Evolutionary conservation across 1,140 invertebrate genomes (phyloP).

Genomic region (Pseudomyrmex sp.): DNA sequence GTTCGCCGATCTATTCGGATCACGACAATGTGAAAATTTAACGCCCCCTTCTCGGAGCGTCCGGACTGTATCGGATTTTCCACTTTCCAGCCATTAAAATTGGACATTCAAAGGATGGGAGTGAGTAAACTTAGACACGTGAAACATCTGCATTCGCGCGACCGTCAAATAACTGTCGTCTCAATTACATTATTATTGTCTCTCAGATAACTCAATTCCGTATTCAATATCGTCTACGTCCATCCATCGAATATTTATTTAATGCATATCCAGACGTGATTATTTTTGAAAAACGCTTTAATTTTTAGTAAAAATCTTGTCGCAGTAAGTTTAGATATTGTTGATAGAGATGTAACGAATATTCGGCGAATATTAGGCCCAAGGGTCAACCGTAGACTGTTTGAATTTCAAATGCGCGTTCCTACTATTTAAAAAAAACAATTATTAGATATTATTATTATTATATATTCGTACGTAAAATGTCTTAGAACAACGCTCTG

Average conservation of each 20-base stretch:
- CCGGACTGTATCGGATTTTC: conserved; percentile 42
- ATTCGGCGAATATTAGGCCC: too few species aligned
- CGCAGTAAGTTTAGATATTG: too few species aligned
- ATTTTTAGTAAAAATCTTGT: too few species aligned
- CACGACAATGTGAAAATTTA: conserved; percentile 60
- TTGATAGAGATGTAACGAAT: too few species aligned
- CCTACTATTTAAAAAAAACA: too few species aligned
- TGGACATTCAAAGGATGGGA: conserved; percentile 22
- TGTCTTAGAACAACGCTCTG: too few species aligned
- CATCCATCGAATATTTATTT: neutral
- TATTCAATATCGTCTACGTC: neutral
- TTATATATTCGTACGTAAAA: too few species aligned
- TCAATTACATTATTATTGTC: neutral
- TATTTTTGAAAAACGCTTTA: neutral
- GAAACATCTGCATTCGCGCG: neutral
- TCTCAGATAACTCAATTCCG: neutral
- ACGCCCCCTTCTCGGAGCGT: conserved; percentile 12
- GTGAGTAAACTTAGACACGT: conserved; percentile 1
- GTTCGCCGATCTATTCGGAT: conserved; percentile 67
- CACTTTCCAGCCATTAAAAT: conserved; percentile 45
- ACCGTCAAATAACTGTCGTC: neutral
- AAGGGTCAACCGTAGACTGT: too few species aligned
- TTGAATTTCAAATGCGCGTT: too few species aligned
- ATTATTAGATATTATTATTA: too few species aligned
- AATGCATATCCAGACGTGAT: neutral